Evolutionary conservation across 1,140 invertebrate genomes (phyloP).

Genomic region (Euglossa dilemma): DNA sequence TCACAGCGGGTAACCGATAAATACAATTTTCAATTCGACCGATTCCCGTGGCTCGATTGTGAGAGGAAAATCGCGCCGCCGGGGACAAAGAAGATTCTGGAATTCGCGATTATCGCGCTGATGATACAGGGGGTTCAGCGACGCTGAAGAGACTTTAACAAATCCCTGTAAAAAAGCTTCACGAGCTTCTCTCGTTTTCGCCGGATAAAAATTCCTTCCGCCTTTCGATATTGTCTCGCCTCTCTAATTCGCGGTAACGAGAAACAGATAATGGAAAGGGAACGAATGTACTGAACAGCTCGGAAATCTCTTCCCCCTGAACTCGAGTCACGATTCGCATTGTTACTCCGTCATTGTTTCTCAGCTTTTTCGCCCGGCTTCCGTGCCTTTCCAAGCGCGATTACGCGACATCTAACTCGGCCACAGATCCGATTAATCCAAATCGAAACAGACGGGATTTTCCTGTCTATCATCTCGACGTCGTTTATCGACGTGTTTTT

Average conservation of each 20-base stretch:
- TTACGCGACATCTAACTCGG: neutral
- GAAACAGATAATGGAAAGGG: constrained; percentile 49
- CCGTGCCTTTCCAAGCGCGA: too few relatives aligned
- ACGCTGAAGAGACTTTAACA: neutral
- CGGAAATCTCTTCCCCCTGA: neutral
- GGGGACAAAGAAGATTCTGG: neutral
- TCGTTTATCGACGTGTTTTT: neutral
- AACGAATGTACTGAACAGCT: constrained; percentile 35
- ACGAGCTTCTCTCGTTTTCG: neutral
- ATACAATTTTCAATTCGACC: neutral
- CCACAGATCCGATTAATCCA: neutral
- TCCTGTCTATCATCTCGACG: neutral
- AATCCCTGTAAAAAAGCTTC: constrained; percentile 17
- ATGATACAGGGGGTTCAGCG: neutral
- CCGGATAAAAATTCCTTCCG: constrained; percentile 14
- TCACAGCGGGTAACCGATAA: neutral
- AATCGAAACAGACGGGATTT: neutral
- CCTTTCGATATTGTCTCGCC: constrained; percentile 25
- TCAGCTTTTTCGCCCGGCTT: neutral
- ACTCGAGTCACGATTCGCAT: constrained; percentile 1
- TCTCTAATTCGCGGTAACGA: constrained; percentile 55
- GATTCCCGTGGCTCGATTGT: neutral
- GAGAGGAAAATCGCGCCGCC: neutral
- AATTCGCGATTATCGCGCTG: neutral
- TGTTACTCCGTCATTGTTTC: neutral